Evolutionary conservation across 37 sponge, comb jelly and placozoan species (phyloP), one percentile per base, ranked within the genome.

Genomic region (Mnemiopsis leidyi): DNA sequence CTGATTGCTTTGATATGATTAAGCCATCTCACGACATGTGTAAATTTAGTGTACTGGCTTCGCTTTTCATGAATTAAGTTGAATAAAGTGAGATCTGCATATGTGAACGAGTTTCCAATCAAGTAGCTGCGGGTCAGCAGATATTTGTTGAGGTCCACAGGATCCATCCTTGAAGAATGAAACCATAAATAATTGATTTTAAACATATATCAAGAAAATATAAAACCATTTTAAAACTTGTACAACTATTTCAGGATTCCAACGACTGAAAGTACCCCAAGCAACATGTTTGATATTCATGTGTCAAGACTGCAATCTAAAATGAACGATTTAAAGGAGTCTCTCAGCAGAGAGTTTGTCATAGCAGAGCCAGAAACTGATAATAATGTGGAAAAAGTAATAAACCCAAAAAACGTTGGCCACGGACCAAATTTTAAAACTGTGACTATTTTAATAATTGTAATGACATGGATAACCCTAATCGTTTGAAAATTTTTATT

Each of bases 401-500:
- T 48, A 48, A 48, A 48, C 5, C 61, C 61, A 48, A 48, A 48
- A 5, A 48, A 48, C 13, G 1, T 34, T 77, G 79, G 79, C 26
- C 32, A 34, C 36, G 20, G 36, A 32, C 79, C 36, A 13, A 26
- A 77, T 77, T 77, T 77, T 77, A 77, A 77, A 77, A 77, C 79
- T 77, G 79, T 77, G 79, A 77, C 32, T 26, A 77, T 77, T 77
- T 77, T 77, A 77, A 77, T 34, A 77, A 31, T 77, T 77, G 26
- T 77, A 77, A 34, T 77, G 79, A 77, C 32, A 77, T 77, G 79
- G 79, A 77, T 77, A 77, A 77, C 26, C 26, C 79, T 16, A 77
- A 77, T 77, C 79, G 32, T 77, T 77, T 77, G 79, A 77, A 77
- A 77, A 32, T 77, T 77, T 77, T 77, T 77, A 77, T 77, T 77